These are phyloP conservation scores for Heliornis fulica DNA, from an alignment of 2,113 vertebrate species.

Conservation along the genomic window DNA sequence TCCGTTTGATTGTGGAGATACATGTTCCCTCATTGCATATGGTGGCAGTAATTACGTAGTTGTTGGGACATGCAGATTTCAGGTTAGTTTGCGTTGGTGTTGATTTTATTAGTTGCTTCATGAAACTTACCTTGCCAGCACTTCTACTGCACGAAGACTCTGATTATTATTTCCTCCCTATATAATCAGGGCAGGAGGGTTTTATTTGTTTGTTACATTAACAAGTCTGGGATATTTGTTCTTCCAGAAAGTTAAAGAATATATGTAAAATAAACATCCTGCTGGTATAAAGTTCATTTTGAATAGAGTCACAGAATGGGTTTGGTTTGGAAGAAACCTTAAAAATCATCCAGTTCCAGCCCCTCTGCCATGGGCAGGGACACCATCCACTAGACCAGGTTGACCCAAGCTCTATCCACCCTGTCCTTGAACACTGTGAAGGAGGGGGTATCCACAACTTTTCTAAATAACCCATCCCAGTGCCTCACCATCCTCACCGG, in stretches of 20 bases:
- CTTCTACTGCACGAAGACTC: not conserved
- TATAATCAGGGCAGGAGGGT: not conserved
- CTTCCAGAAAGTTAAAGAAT: not conserved
- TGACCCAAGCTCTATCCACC: not conserved
- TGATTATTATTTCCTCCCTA: not conserved
- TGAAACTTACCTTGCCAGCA: not conserved
- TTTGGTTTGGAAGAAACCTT: not conserved
- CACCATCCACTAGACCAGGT: not conserved
- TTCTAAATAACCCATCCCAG: not conserved
- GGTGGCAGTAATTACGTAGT: constrained; percentile 91
- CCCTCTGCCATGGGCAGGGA: too few relatives aligned
- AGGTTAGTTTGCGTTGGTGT: constrained; percentile 75
- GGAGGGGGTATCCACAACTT: not conserved
- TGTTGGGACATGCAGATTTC: constrained; percentile 87
- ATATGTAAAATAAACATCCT: not conserved
- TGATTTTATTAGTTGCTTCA: not conserved
- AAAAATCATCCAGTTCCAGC: not conserved
- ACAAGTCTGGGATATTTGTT: not conserved
- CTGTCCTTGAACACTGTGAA: not conserved
- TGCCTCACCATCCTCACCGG: not conserved
- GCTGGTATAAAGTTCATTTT: not conserved
- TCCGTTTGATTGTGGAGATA: constrained; percentile 85
- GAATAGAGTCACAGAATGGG: not conserved
- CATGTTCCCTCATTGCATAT: constrained; percentile 88
- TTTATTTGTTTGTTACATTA: not conserved